Evolutionary conservation across 64 coral and sea anemone genomes (phyloP).

Genomic region (Porites lutea): DNA sequence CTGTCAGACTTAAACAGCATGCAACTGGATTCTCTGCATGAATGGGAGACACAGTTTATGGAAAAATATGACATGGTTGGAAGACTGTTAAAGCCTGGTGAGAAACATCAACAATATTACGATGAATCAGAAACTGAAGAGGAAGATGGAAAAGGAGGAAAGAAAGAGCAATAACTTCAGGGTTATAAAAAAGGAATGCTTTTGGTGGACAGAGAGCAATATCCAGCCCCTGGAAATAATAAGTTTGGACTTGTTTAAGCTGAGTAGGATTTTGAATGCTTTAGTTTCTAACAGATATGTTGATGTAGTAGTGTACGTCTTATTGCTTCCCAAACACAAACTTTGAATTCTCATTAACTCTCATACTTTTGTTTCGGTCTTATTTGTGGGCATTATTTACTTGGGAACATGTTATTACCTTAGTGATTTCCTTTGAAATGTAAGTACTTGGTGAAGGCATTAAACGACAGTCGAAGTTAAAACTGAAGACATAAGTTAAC

Average conservation of each 20-base stretch:
- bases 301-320: too few species aligned
- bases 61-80: slow-evolving; percentile 97
- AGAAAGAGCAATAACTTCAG: slow-evolving; percentile 57
- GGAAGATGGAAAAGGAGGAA: slow-evolving; percentile 83
- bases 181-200: slow-evolving; percentile 21
- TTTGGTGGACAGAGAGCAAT: not conserved
- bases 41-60: slow-evolving; percentile 97
- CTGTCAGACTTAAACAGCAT: slow-evolving; percentile 98
- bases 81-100: slow-evolving; percentile 87
- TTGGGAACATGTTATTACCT: too few species aligned
- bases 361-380: too few species aligned
- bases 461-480: too few species aligned
- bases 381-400: too few species aligned
- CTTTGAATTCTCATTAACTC: too few species aligned
- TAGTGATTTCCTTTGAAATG: too few species aligned
- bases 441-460: too few species aligned
- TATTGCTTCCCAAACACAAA: too few species aligned
- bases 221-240: not conserved
- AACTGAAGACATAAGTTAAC: too few species aligned
- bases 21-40: slow-evolving; percentile 91
- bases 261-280: too few species aligned
- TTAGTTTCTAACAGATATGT: too few species aligned
- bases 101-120: slow-evolving; percentile 89
- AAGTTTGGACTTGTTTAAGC: not conserved
- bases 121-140: slow-evolving; percentile 98